Evolutionary conservation across 1,140 invertebrate genomes (phyloP).

Genomic region (Campoletis sonorensis): DNA sequence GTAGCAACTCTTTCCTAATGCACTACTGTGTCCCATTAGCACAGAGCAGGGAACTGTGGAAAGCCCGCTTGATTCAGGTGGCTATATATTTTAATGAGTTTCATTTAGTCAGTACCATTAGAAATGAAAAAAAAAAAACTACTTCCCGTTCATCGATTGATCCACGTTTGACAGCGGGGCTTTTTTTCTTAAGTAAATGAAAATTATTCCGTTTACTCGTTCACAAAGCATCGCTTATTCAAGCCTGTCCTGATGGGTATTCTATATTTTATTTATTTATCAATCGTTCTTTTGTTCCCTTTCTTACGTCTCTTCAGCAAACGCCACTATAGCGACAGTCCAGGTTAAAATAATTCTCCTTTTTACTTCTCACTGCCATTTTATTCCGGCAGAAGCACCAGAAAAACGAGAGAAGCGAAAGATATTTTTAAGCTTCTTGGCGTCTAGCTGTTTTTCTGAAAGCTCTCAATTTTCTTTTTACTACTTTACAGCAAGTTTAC

Average conservation of each 20-base stretch:
- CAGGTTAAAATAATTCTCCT: neutral
- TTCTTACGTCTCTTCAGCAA: constrained; percentile 1
- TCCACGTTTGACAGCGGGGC: no score
- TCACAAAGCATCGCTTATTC: neutral
- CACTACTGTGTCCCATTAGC: no score
- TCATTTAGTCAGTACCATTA: no score
- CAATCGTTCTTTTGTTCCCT: constrained; percentile 48
- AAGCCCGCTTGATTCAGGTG: no score
- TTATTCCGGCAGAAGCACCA: neutral
- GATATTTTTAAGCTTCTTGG: constrained; percentile 18
- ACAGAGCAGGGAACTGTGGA: no score
- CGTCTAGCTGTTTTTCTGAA: neutral
- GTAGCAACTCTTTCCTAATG: no score
- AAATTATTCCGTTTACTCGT: no score
- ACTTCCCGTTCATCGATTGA: no score
- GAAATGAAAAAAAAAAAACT: no score
- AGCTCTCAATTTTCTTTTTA: neutral
- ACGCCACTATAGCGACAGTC: neutral
- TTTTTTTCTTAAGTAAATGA: no score
- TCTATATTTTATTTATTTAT: constrained; percentile 50
- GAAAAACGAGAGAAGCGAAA: neutral
- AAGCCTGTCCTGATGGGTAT: neutral
- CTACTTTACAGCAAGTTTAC: no score
- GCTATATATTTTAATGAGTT: no score
- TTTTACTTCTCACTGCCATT: neutral